Evolutionary conservation across 2,797 vertebrate species (phyloP).

Genomic region (Lagodon rhomboides): DNA sequence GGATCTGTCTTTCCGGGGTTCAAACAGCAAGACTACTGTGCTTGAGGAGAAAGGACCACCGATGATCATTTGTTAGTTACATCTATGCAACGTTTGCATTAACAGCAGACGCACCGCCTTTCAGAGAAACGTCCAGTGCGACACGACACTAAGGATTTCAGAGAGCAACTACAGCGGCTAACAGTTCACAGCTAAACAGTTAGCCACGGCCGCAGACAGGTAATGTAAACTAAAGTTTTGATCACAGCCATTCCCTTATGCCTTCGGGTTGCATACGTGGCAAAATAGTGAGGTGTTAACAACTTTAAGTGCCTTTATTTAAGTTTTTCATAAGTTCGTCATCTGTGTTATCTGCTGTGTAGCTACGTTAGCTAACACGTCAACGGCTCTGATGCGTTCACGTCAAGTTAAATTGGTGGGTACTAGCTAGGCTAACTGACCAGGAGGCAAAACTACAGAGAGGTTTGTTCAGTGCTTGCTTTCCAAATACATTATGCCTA

Average conservation of each 20-base stretch:
- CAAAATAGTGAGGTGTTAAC: fast-evolving
- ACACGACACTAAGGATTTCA: constrained; percentile 16
- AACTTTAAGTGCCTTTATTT: background rate
- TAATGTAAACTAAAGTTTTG: constrained; percentile 63
- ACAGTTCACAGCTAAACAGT: constrained; percentile 64
- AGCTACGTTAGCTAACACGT: constrained; percentile 50
- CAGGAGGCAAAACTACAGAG: background rate
- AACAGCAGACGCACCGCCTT: background rate
- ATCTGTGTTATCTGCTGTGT: background rate
- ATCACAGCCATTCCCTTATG: background rate
- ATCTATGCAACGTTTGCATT: constrained; percentile 23
- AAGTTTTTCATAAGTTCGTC: background rate
- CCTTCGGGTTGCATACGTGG: background rate
- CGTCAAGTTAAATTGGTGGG: constrained; percentile 12
- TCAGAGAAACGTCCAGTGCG: background rate
- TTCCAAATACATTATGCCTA: fast-evolving
- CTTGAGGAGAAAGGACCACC: constrained; percentile 8
- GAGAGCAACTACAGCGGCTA: constrained; percentile 48
- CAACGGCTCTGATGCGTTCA: constrained; percentile 29
- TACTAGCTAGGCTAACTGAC: constrained; percentile 10
- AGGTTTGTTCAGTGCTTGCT: background rate
- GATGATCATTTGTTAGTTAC: constrained; percentile 8
- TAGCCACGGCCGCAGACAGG: constrained; percentile 73
- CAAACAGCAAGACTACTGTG: constrained; percentile 26
- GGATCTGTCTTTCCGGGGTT: constrained; percentile 75